phyloP scores from a whole-genome alignment of 2,797 vertebrate species.

The Channa striata region DNA sequence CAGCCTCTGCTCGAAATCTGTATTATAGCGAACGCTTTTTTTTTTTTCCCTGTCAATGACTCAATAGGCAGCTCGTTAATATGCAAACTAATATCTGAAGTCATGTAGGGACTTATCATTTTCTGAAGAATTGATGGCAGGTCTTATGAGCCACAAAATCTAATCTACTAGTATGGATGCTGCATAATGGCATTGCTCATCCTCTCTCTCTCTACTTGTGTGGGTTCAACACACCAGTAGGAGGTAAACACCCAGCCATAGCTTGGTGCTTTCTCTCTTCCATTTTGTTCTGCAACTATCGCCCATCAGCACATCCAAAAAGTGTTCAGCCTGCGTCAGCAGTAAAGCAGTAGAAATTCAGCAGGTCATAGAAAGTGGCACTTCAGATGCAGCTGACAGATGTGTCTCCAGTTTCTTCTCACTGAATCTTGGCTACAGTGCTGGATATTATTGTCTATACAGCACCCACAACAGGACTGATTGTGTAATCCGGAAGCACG shows the following conservation, averaged over 20 bases:
- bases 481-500: neutral
- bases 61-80: slow-evolving; percentile 28
- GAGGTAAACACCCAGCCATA: slow-evolving; percentile 36
- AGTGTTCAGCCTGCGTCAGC: slow-evolving; percentile 30
- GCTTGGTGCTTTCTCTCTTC: neutral
- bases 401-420: slow-evolving; percentile 24
- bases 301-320: slow-evolving; percentile 16
- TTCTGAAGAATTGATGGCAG: slow-evolving; percentile 9
- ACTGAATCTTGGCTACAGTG: slow-evolving; percentile 22
- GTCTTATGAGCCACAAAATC: slow-evolving; percentile 4
- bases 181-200: slow-evolving; percentile 51
- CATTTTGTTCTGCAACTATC: slow-evolving; percentile 3
- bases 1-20: slow-evolving; percentile 24
- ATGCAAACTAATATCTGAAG: slow-evolving; percentile 39
- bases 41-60: slow-evolving; percentile 19
- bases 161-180: slow-evolving; percentile 44
- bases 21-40: slow-evolving; percentile 5
- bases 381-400: slow-evolving; percentile 51
- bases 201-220: slow-evolving; percentile 37
- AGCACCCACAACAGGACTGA: neutral
- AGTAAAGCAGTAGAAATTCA: slow-evolving; percentile 45
- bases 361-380: slow-evolving; percentile 40
- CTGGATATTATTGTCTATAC: neutral
- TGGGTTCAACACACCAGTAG: slow-evolving; percentile 53
- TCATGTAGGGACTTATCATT: slow-evolving; percentile 11